Evolutionary conservation across 2,113 vertebrate species (phyloP).

Genomic region (Setophaga petechia): DNA sequence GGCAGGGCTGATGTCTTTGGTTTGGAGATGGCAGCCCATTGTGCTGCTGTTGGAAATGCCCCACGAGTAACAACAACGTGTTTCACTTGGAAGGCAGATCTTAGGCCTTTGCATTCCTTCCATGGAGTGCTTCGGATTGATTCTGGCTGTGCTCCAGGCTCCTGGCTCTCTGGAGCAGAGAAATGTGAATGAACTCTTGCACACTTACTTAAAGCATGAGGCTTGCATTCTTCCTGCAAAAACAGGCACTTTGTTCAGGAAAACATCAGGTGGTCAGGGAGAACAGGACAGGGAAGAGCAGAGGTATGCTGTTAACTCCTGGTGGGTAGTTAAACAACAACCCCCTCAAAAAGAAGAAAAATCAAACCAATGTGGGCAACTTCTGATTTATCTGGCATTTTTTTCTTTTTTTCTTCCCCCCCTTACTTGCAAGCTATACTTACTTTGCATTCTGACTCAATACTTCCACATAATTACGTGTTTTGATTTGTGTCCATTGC

Average conservation of each 20-base stretch:
- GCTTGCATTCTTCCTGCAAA: background rate
- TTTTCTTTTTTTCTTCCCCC: background rate
- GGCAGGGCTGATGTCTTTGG: background rate
- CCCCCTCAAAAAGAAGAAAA: background rate
- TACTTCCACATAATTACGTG: background rate
- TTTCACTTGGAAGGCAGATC: constrained; percentile 46
- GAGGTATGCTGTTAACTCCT: background rate
- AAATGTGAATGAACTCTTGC: constrained; percentile 21
- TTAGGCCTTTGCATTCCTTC: constrained; percentile 14
- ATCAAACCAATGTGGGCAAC: background rate
- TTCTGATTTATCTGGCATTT: background rate
- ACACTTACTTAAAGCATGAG: background rate
- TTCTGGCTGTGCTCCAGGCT: background rate
- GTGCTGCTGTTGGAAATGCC: constrained; percentile 13
- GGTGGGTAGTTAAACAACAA: background rate
- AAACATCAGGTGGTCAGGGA: constrained; percentile 2
- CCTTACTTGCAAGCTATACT: background rate
- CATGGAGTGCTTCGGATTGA: background rate
- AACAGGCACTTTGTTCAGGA: background rate
- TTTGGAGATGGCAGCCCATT: background rate
- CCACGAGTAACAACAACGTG: background rate
- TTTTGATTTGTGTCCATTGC: background rate
- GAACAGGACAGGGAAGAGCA: background rate
- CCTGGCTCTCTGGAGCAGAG: background rate
- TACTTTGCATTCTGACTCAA: background rate